phyloP scores from a whole-genome alignment of 2,797 vertebrate genomes.

The Hirundo rustica region DNA sequence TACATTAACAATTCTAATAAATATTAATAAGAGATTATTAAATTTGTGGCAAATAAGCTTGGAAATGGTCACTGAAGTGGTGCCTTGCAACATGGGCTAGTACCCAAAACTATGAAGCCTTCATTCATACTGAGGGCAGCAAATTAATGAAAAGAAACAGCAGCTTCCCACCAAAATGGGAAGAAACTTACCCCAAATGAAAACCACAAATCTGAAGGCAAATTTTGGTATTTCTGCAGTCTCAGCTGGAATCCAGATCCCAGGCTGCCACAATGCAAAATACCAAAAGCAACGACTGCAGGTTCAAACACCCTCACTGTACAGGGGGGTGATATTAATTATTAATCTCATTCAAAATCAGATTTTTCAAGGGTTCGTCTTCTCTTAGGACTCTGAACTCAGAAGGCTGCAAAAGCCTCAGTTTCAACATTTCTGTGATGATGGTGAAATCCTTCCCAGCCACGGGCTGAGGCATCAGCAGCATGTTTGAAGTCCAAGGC shows the following conservation, averaged over 20 bases:
- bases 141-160: background rate
- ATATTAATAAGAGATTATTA: background rate
- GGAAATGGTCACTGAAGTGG: background rate
- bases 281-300: background rate
- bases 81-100: background rate
- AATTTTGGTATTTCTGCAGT: background rate
- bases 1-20: background rate
- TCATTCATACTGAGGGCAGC: background rate
- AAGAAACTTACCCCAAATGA: background rate
- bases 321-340: background rate
- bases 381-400: background rate
- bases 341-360: background rate
- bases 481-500: background rate
- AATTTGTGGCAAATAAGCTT: background rate
- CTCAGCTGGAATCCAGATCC: background rate
- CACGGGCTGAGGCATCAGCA: background rate
- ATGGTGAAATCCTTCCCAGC: background rate
- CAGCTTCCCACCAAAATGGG: background rate
- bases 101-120: background rate
- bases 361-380: background rate
- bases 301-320: background rate
- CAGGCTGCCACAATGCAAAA: background rate
- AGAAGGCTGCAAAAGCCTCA: background rate
- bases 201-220: background rate
- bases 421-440: background rate